Evolutionary conservation across 1,140 invertebrate genomes (phyloP), one percentile per base, ranked within the genome.

Genomic region (Protaetia brevitarsis): DNA sequence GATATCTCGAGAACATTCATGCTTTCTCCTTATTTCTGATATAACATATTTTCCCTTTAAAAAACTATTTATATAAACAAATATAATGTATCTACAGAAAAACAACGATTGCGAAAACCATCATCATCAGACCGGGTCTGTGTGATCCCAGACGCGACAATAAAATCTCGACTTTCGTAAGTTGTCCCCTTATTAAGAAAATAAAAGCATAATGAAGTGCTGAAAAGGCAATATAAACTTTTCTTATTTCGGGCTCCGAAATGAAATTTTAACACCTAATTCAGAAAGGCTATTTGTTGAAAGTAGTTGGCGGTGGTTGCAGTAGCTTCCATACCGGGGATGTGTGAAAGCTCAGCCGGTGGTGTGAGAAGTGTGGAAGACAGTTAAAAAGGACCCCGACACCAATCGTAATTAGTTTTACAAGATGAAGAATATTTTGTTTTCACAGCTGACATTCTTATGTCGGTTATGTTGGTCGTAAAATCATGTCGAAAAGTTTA

Each of bases 181-280:
- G 41, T 23, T 19, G 19, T 23, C 41, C 41, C 16, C 41, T 51
- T 51, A 51, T 51, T 51, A 51, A 51, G 41, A 68, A 64, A 66
- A 68, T 66, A 68, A 68, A 66, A 60, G 60, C 65, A 66, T 68
- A 68, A 68, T 68, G 67, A 68, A 68, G 67, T 68, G 67, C 29
- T 31, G 64, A 51, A 51, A 51, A 19, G 41, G 41, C 41, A 68
- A 68, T 68, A 68, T 68, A 68, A 68, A 68, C 64, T 68, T 68
- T 68, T 68, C 67, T 68, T 68, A 68, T 68, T 68, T 68, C 67
- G 64, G 59, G 8, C 3, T 23, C 13, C 23, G 67, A 63, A 68
- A 68, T 68, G 65, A 68, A 68, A 68, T 68, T 68, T 68, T 68
- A 68, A 68, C 67, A 68, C 67, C 67, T 68, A 66, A 63, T 68